Evolutionary conservation across 2,113 vertebrate species (phyloP).

Genomic region (Cariama cristata): DNA sequence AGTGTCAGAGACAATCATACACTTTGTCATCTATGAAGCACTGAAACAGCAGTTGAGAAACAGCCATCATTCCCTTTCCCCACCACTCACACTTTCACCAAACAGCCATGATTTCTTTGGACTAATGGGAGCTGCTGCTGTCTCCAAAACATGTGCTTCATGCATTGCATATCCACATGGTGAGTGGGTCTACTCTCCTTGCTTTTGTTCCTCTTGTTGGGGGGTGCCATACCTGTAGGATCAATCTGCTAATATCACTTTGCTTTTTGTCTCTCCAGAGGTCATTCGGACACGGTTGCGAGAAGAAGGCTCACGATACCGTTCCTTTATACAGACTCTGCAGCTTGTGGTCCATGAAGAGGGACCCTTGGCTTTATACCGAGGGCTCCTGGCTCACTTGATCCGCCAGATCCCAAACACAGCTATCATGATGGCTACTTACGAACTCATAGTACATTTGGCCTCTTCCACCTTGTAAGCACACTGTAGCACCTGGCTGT

Average conservation of each 20-base stretch:
- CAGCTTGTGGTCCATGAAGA: constrained; percentile 63
- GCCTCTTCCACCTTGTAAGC: constrained; percentile 31
- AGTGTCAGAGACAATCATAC: constrained; percentile 72
- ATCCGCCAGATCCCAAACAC: constrained; percentile 73
- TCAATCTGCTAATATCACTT: neutral
- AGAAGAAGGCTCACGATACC: constrained; percentile 69
- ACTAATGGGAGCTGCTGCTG: constrained; percentile 69
- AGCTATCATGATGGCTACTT: constrained; percentile 71
- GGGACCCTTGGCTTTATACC: constrained; percentile 58
- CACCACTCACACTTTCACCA: neutral
- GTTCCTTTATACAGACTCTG: constrained; percentile 66
- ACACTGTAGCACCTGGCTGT: neutral
- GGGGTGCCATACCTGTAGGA: neutral
- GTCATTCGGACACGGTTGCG: constrained; percentile 70
- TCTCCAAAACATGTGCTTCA: constrained; percentile 66
- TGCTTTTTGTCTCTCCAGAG: constrained; percentile 25
- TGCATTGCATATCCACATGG: constrained; percentile 72
- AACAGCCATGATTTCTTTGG: constrained; percentile 46
- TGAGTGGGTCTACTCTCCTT: neutral
- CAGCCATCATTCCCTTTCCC: neutral
- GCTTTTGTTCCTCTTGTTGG: neutral
- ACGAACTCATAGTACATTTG: constrained; percentile 48
- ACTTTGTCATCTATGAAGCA: constrained; percentile 72
- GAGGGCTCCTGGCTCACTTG: constrained; percentile 64
- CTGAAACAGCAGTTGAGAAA: constrained; percentile 59